A percentile compares a stretch with the other conserved stretches of the same genome.
phyloP scores from a whole-genome alignment of 2,888 invertebrate species.

The Strigamia maritima region DNA sequence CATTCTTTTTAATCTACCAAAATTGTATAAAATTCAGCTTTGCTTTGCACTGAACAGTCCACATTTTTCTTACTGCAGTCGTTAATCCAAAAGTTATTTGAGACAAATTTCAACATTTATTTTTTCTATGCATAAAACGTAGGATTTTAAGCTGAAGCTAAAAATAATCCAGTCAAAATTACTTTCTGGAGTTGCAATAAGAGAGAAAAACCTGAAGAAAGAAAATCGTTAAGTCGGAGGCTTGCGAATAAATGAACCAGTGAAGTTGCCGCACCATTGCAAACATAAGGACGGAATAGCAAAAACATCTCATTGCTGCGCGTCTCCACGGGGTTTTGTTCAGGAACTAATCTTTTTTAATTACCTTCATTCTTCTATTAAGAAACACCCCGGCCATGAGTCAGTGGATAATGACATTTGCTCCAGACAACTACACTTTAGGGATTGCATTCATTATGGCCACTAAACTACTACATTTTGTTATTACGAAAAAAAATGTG shows the following conservation, averaged over 20 bases:
- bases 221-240: neutral
- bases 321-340: neutral
- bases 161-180: neutral
- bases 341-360: neutral
- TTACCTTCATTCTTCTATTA: neutral
- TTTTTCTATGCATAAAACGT: neutral
- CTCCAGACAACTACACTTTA: neutral
- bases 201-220: neutral
- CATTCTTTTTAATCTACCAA: neutral
- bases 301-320: neutral
- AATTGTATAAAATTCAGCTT: neutral
- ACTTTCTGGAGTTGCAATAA: neutral
- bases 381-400: neutral
- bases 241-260: neutral
- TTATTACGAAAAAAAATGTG: neutral
- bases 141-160: neutral
- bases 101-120: neutral
- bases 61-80: neutral
- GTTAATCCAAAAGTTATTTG: neutral
- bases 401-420: neutral
- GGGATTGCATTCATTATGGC: neutral
- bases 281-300: neutral
- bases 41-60: neutral
- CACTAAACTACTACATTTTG: neutral
- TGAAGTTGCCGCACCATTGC: neutral